phyloP scores from a whole-genome alignment of 1,140 invertebrate species.

The Sinonovacula constricta region DNA sequence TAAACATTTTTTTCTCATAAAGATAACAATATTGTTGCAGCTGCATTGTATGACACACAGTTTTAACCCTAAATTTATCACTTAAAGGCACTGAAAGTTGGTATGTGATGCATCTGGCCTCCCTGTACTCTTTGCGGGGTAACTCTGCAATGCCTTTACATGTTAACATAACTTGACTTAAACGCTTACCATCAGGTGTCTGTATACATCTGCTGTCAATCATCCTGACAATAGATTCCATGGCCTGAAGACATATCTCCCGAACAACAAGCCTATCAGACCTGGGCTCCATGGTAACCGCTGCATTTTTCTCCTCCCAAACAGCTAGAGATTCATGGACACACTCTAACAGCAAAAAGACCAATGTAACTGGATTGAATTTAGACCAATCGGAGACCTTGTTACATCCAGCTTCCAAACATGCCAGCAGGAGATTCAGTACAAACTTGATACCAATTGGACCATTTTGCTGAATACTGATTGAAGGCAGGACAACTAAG shows the following conservation, averaged over 20 bases:
- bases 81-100: too few species aligned
- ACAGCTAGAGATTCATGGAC: constrained; percentile 7
- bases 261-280: not conserved
- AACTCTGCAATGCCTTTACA: too few species aligned
- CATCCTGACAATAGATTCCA: not conserved
- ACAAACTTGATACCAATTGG: constrained; percentile 3
- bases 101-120: too few species aligned
- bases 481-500: not conserved
- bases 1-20: too few species aligned
- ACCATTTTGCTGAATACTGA: too few species aligned
- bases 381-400: constrained; percentile 28
- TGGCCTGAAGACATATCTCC: not conserved
- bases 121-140: too few species aligned
- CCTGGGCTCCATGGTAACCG: constrained; percentile 25
- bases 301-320: not conserved
- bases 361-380: constrained; percentile 28
- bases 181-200: too few species aligned
- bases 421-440: not conserved
- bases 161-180: too few species aligned
- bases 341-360: constrained; percentile 6
- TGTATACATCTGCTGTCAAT: too few species aligned
- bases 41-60: too few species aligned
- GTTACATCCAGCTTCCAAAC: constrained; percentile 3
- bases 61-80: too few species aligned
- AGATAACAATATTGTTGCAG: too few species aligned